phyloP scores from a whole-genome alignment of 2,797 vertebrate genomes.

The Melopsittacus undulatus region DNA sequence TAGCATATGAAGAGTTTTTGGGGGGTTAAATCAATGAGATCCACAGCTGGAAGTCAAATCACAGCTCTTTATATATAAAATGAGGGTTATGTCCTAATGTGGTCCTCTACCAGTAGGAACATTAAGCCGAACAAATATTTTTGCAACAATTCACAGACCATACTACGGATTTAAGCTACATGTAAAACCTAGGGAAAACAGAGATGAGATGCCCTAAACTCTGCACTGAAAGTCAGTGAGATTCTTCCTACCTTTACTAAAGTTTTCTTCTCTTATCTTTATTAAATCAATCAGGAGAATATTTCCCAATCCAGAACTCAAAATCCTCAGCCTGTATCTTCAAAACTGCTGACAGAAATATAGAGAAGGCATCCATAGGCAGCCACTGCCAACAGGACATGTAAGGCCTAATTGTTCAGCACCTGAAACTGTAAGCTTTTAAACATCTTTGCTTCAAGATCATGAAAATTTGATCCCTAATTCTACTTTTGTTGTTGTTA shows the following conservation, averaged over 20 bases:
- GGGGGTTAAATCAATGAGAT: background rate
- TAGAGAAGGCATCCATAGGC: background rate
- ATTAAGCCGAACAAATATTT: background rate
- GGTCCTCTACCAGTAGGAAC: background rate
- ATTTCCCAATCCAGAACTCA: background rate
- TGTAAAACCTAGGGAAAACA: background rate
- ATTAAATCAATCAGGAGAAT: background rate
- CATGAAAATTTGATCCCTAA: background rate
- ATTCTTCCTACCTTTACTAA: background rate
- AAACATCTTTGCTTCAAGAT: background rate
- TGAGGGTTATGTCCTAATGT: background rate
- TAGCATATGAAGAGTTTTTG: background rate
- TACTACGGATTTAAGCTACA: background rate
- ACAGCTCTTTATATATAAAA: background rate
- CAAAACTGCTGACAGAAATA: background rate
- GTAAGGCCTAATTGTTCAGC: background rate
- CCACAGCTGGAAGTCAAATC: background rate
- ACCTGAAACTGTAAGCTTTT: background rate
- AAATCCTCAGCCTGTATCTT: background rate
- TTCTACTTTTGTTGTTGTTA: background rate
- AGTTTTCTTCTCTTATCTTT: background rate
- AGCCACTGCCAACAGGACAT: background rate
- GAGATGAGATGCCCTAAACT: background rate
- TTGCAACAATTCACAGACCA: background rate
- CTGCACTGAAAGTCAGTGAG: background rate